phyloP scores from a whole-genome alignment of 2,888 invertebrate genomes.

The Nycteola revayana region DNA sequence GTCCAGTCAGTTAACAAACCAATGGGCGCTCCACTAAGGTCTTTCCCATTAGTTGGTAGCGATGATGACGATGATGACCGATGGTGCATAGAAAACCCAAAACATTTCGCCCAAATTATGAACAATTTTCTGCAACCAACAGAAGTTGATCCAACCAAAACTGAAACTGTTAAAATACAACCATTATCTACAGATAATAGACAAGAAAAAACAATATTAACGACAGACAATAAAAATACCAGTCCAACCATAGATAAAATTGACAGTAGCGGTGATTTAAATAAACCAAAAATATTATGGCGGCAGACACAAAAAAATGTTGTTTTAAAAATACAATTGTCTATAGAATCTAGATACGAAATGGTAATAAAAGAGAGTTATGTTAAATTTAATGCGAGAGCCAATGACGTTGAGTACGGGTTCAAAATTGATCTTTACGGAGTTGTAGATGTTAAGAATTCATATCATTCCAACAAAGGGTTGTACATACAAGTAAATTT shows the following conservation, averaged over 20 bases:
- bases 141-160: too few species aligned
- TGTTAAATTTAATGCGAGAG: constrained; percentile 47
- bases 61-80: constrained; percentile 41
- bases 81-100: constrained; percentile 47
- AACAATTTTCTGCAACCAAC: too few species aligned
- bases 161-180: neutral
- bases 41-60: constrained; percentile 49
- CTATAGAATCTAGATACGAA: constrained; percentile 50
- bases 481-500: constrained; percentile 59
- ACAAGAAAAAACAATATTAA: constrained; percentile 1
- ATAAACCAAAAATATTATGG: constrained; percentile 64
- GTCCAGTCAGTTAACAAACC: neutral
- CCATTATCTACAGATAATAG: neutral
- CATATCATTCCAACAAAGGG: constrained; percentile 55
- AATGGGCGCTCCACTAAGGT: constrained; percentile 26
- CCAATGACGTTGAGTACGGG: constrained; percentile 48
- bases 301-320: constrained; percentile 51
- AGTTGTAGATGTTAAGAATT: constrained; percentile 42
- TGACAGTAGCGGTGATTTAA: constrained; percentile 3
- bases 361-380: constrained; percentile 45
- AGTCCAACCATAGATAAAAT: neutral
- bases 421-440: constrained; percentile 68
- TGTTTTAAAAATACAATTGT: constrained; percentile 56
- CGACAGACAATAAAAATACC: constrained; percentile 8
- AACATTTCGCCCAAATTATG: neutral